Evolutionary conservation across 2,113 vertebrate genomes (phyloP).

Genomic region (Lates calcarifer): DNA sequence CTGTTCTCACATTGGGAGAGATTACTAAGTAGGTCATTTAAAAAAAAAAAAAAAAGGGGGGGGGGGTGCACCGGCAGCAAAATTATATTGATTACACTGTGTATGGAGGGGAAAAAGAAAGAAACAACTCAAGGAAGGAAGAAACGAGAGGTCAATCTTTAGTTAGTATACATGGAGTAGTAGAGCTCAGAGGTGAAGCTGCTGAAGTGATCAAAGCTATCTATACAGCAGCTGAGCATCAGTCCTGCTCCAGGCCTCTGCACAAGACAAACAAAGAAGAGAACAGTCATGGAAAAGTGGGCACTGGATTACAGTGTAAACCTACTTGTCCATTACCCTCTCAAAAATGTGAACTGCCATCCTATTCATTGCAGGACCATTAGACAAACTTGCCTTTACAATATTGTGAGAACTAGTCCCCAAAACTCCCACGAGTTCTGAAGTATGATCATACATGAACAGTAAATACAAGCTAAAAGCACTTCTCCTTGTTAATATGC

Average conservation of each 20-base stretch:
- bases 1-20: conserved; percentile 34
- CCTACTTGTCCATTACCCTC: neutral
- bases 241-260: conserved; percentile 29
- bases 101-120: neutral
- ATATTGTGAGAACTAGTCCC: conserved; percentile 4
- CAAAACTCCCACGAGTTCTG: conserved; percentile 17
- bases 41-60: conserved; percentile 20
- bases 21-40: conserved; percentile 75
- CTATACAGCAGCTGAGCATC: conserved; percentile 9
- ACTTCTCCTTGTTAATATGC: conserved; percentile 34
- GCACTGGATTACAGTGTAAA: neutral
- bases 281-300: neutral
- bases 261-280: conserved; percentile 14
- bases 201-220: conserved; percentile 23
- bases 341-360: neutral
- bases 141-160: neutral
- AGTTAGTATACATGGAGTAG: neutral
- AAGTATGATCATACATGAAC: conserved; percentile 11
- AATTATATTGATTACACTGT: conserved; percentile 38
- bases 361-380: neutral
- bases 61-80: conserved; percentile 25
- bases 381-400: neutral
- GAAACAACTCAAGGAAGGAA: neutral
- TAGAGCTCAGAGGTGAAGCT: conserved; percentile 49
- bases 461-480: conserved; percentile 1